Evolutionary conservation across 2,113 vertebrate genomes (phyloP), one percentile per base, ranked within the genome.

Genomic region (Mesembrinibis cayennensis): DNA sequence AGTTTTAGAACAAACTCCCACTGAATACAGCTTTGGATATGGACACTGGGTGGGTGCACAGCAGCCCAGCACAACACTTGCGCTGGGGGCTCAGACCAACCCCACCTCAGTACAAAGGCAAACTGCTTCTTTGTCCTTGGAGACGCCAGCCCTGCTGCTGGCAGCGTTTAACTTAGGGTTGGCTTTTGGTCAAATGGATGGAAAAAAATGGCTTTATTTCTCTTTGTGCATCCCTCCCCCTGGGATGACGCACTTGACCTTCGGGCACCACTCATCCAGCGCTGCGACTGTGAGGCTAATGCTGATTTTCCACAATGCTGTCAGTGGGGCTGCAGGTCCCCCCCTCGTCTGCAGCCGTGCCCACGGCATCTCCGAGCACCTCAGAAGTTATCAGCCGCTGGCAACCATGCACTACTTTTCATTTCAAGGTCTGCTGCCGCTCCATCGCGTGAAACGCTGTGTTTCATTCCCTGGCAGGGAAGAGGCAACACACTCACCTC

Each of bases 391-490:
- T 17, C 19, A 62, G 29, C 66, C 3, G 3, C 65, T 74, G 16
- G 42, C 49, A 36, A 13, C 36, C 42, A 3, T 1, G 3, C 7
- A 2, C n/a, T 29, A 2, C 49, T 62, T 55, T n/a, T 65, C 42
- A 29, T 65, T 55, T 42, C 49, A 16, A 73, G 29, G 49, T 49
- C 71, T 69, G 40, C 47, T 53, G 71, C 79, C 20, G 45, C 62
- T 25, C 19, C 1, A 4, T 42, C 9, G 5, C 2, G 4, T 44
- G 25, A 61, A 21, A 9, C 1, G 5, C 53, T 19, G 45, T 3
- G 8, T 53, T 52, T 52, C 13, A 3, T 29, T 63, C 55, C 56
- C 29, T 58, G 73, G 34, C 19, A 32, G 12, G 53, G 53, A 59
- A 40, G 21, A 44, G 8, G 44, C 4, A 29, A 47, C 20, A 26